Conservation (phyloP, 2,113 vertebrate species). For the Leptosomus discolor region DNA sequence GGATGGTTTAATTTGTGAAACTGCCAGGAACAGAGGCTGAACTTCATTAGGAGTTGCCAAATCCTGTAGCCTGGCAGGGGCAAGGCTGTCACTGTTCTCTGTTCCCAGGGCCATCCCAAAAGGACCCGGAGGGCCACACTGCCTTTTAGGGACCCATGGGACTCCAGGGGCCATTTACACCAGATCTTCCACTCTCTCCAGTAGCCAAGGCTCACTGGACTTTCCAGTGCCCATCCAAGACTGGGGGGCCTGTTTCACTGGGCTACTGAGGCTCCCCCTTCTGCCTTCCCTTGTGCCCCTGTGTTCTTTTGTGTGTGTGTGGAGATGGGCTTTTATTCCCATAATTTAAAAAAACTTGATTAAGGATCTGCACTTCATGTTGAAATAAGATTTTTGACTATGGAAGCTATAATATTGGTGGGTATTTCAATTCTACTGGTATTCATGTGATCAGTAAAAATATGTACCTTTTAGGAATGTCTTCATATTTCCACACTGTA, state of each 20-base stretch:
- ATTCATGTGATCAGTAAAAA: neutral
- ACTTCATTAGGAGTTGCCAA: neutral
- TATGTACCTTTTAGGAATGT: neutral
- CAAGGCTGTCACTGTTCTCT: neutral
- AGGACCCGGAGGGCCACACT: neutral
- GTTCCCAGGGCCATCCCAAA: neutral
- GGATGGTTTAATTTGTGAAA: neutral
- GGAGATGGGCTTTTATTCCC: neutral
- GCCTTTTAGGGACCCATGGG: neutral
- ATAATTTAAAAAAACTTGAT: neutral
- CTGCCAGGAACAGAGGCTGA: rapidly evolving
- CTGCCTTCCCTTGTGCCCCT: neutral
- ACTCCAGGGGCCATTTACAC: neutral
- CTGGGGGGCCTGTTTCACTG: neutral
- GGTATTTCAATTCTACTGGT: neutral
- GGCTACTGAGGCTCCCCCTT: neutral
- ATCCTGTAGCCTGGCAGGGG: neutral
- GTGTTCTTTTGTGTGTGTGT: rapidly evolving
- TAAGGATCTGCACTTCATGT: neutral
- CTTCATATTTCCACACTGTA: neutral
- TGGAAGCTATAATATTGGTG: neutral
- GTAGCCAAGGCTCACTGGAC: neutral
- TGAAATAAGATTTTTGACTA: neutral
- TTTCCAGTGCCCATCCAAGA: neutral
- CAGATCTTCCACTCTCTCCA: neutral